A percentile compares a stretch with the other conserved stretches of the same genome.
phyloP scores from a whole-genome alignment of 2,797 vertebrate species.

The Cichlasoma orientale region DNA sequence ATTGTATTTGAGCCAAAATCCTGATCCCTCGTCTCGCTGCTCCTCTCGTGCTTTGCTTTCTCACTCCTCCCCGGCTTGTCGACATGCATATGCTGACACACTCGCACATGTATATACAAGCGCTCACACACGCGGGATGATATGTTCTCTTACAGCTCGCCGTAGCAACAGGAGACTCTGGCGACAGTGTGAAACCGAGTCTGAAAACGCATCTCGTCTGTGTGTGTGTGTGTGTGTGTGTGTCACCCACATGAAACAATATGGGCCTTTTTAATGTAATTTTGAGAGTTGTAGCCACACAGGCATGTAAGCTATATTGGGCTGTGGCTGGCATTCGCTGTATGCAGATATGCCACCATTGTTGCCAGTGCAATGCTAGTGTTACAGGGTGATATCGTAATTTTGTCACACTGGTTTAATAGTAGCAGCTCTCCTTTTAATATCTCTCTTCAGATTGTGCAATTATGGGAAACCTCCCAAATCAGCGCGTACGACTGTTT shows the following conservation, averaged over 20 bases:
- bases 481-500: background rate
- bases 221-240: background rate
- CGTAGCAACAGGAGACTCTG: conserved; percentile 20
- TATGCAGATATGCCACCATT: background rate
- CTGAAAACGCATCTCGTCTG: background rate
- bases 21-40: conserved; percentile 57
- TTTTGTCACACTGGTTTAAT: background rate
- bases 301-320: background rate
- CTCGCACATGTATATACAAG: conserved; percentile 28
- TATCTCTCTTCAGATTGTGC: background rate
- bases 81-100: conserved; percentile 56
- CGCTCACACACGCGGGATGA: background rate
- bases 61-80: conserved; percentile 47
- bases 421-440: background rate
- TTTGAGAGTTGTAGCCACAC: background rate
- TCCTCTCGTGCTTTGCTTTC: conserved; percentile 53
- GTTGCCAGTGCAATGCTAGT: background rate
- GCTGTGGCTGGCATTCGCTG: background rate
- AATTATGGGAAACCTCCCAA: background rate
- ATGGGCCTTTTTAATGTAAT: background rate
- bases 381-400: background rate
- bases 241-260: background rate
- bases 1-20: conserved; percentile 68
- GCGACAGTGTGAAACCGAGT: conserved; percentile 17
- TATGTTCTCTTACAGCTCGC: conserved; percentile 35